These are phyloP conservation scores for Calameuta idolon DNA, from an alignment of 2,888 invertebrate species.

Conservation along the genomic window DNA sequence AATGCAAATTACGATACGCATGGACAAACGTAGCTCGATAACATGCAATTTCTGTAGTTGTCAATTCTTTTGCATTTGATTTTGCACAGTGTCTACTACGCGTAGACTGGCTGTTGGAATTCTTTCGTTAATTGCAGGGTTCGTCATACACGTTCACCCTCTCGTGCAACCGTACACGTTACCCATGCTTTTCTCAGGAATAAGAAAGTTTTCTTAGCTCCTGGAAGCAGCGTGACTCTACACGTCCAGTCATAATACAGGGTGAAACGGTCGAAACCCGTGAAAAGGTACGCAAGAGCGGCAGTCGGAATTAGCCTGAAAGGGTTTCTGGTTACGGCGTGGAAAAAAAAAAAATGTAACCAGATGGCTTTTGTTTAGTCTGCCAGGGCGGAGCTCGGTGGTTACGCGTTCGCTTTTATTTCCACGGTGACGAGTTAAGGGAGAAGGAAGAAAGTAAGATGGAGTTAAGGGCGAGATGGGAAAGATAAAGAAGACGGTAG, in stretches of 20 bases:
- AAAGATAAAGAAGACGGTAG: neutral
- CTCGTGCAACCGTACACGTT: neutral
- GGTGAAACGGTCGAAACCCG: constrained; percentile 1
- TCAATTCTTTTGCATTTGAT: neutral
- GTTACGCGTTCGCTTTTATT: constrained; percentile 21
- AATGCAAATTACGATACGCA: neutral
- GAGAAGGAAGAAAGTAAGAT: neutral
- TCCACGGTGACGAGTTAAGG: constrained; percentile 7
- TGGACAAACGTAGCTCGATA: neutral
- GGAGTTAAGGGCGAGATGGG: neutral
- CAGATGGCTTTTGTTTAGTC: constrained; percentile 58
- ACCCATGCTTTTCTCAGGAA: neutral
- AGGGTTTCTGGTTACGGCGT: constrained; percentile 38
- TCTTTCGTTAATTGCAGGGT: neutral
- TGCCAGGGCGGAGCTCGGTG: constrained; percentile 34
- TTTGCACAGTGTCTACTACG: neutral
- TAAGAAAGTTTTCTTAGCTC: neutral
- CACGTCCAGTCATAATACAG: constrained; percentile 9
- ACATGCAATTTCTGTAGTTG: neutral
- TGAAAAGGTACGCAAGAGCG: constrained; percentile 9
- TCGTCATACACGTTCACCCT: neutral
- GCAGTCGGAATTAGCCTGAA: constrained; percentile 34
- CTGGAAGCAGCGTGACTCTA: neutral
- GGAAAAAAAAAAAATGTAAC: constrained; percentile 38
- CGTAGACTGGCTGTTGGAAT: neutral